Evolutionary conservation across 2,797 vertebrate genomes (phyloP).

Genomic region (Netta rufina): DNA sequence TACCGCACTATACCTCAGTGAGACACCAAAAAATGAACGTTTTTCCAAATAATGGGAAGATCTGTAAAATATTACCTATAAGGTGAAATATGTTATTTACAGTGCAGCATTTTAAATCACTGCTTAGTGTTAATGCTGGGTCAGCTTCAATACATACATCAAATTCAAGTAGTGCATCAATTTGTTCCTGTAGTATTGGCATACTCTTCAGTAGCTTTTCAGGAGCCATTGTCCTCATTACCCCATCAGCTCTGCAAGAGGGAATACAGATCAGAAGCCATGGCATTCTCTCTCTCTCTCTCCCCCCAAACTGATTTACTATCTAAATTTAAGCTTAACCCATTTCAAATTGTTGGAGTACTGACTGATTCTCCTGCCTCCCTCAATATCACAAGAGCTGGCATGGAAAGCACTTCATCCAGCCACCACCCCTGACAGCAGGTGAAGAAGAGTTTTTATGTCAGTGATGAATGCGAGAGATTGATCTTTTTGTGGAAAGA

Average conservation of each 20-base stretch:
- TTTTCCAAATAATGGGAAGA: not conserved
- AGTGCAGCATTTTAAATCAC: not conserved
- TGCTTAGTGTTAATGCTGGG: not conserved
- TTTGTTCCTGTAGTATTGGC: constrained; percentile 95
- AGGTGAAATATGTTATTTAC: not conserved
- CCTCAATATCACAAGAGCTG: not conserved
- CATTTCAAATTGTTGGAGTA: not conserved
- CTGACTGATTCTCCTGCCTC: not conserved
- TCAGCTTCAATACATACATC: constrained; percentile 84
- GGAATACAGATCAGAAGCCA: not conserved
- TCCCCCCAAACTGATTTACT: not conserved
- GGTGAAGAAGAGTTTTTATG: not conserved
- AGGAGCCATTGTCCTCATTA: constrained; percentile 95
- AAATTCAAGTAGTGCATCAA: constrained; percentile 96
- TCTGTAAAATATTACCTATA: not conserved
- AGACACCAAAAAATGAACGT: not conserved
- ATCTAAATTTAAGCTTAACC: not conserved
- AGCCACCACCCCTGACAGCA: not conserved
- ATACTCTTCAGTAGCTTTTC: constrained; percentile 98
- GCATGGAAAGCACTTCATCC: not conserved
- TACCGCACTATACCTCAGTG: not conserved
- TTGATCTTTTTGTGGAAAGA: not conserved
- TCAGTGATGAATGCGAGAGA: not conserved
- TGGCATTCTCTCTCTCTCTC: not conserved
- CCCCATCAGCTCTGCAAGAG: constrained; percentile 89